These are phyloP conservation scores for Dolomedes plantarius DNA, from an alignment of 2,888 invertebrate species.

Conservation along the genomic window DNA sequence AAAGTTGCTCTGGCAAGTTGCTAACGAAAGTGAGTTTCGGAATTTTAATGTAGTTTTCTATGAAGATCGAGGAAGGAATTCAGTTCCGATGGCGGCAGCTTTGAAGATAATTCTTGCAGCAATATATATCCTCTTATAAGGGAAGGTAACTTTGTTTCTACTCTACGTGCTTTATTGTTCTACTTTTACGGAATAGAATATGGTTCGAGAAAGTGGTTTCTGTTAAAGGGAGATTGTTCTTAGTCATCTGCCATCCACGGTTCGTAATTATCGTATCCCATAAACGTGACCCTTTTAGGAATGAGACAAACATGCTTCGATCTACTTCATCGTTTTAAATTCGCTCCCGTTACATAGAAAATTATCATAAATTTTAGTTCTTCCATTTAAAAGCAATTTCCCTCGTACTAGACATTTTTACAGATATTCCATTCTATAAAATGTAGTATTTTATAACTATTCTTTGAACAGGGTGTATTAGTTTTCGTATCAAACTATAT, in stretches of 20 bases:
- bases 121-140: slow-evolving; percentile 52
- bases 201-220: slow-evolving; percentile 31
- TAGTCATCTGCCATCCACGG: background rate
- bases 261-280: slow-evolving; percentile 59
- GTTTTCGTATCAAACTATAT: too few relatives aligned
- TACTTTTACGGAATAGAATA: slow-evolving; percentile 32
- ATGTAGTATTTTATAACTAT: too few relatives aligned
- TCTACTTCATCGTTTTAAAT: slow-evolving; percentile 39
- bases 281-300: slow-evolving; percentile 63
- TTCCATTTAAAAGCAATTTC: too few relatives aligned
- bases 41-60: slow-evolving; percentile 57
- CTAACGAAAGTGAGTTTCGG: slow-evolving; percentile 63
- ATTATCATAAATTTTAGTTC: too few relatives aligned
- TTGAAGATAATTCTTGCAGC: slow-evolving; percentile 51
- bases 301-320: slow-evolving; percentile 32
- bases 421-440: too few relatives aligned
- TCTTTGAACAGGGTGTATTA: too few relatives aligned
- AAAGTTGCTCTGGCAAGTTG: slow-evolving; percentile 26
- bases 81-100: slow-evolving; percentile 42
- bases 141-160: slow-evolving; percentile 58
- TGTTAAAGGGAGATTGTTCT: slow-evolving; percentile 49
- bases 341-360: too few relatives aligned
- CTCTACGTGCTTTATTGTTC: slow-evolving; percentile 60
- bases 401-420: too few relatives aligned
- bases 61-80: slow-evolving; percentile 34